Conservation (phyloP, 2,888 invertebrate genomes). For the Eucriotettix oculatus region DNA sequence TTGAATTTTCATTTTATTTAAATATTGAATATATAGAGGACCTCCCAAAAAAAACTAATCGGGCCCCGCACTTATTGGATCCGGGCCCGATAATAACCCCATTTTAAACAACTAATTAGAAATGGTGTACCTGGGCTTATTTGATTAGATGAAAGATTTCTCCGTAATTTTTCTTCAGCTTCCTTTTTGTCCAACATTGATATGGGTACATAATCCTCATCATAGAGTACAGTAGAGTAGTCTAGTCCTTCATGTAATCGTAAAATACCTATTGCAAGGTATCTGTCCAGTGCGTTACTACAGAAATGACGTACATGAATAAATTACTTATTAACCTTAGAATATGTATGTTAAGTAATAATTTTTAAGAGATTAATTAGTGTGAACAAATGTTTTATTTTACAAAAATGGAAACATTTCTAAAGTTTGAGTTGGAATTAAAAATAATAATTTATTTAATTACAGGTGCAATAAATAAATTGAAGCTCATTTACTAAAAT, state of each 20-base stretch:
- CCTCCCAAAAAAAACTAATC: too few relatives aligned
- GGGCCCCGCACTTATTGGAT: too few relatives aligned
- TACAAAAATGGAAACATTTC: too few relatives aligned
- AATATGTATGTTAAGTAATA: too few relatives aligned
- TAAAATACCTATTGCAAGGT: constrained; percentile 36
- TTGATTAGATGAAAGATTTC: constrained; percentile 21
- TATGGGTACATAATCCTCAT: constrained; percentile 20
- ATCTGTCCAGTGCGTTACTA: constrained; percentile 39
- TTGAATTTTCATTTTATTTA: too few relatives aligned
- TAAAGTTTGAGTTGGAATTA: too few relatives aligned
- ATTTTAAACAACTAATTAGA: background rate
- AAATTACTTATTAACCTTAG: too few relatives aligned
- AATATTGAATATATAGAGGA: too few relatives aligned
- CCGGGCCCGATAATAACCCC: too few relatives aligned
- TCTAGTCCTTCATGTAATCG: constrained; percentile 36
- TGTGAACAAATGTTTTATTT: too few relatives aligned
- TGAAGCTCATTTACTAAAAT: background rate
- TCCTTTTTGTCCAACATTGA: constrained; percentile 17
- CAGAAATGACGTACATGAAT: background rate
- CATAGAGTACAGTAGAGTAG: constrained; percentile 27
- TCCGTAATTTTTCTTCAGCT: constrained; percentile 16
- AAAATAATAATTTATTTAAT: too few relatives aligned
- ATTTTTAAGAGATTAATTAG: too few relatives aligned
- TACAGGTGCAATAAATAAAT: background rate
- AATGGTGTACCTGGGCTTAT: constrained; percentile 9